phyloP scores from a whole-genome alignment of 2,888 invertebrate species.

The Platynereis dumerilii region DNA sequence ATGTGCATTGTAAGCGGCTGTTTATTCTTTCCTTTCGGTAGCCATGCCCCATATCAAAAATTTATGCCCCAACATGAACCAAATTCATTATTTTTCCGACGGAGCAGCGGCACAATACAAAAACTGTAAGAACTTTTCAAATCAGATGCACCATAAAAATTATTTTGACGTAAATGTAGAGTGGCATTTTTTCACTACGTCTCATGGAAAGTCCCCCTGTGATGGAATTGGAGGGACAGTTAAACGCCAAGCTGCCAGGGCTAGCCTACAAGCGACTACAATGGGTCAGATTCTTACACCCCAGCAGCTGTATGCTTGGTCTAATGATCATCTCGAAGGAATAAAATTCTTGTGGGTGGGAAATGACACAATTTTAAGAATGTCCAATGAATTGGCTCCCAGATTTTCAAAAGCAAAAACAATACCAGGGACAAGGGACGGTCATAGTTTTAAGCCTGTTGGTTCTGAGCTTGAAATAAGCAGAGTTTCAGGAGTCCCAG shows the following conservation, averaged over 20 bases:
- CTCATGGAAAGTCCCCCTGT: conserved; percentile 43
- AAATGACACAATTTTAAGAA: too few species aligned
- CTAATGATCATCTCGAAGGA: too few species aligned
- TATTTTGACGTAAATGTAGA: conserved; percentile 40
- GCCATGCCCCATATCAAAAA: conserved; percentile 13
- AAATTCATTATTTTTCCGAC: conserved; percentile 35
- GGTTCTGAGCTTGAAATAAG: too few species aligned
- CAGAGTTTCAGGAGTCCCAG: too few species aligned
- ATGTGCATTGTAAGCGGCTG: conserved; percentile 33
- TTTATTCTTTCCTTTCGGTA: conserved; percentile 31
- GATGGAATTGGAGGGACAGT: conserved; percentile 44
- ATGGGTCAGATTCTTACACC: conserved; percentile 11
- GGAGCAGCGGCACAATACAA: conserved; percentile 43
- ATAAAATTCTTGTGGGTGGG: too few species aligned
- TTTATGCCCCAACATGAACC: not conserved
- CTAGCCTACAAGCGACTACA: conserved; percentile 21
- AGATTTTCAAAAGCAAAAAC: too few species aligned
- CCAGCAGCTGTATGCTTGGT: not conserved
- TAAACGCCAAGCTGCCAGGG: conserved; percentile 14
- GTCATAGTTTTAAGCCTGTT: too few species aligned
- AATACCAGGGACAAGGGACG: too few species aligned
- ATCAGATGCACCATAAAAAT: conserved; percentile 37
- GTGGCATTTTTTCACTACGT: conserved; percentile 43
- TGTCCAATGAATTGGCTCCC: too few species aligned
- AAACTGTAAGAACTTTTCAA: conserved; percentile 40